Conservation (phyloP, 1,140 invertebrate genomes). For the Drosophila virilis region DNA sequence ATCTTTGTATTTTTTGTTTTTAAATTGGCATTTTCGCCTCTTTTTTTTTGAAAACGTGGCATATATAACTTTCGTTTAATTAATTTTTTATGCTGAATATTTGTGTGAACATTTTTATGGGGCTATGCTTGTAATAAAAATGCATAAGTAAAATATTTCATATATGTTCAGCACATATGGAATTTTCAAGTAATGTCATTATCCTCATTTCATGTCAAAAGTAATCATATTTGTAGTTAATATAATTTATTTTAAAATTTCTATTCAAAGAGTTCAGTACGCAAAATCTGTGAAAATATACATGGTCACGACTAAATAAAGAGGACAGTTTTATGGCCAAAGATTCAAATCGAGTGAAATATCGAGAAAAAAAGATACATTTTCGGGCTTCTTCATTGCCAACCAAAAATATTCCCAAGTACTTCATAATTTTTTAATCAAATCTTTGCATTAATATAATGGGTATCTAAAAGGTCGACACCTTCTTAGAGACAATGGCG, state of each 20-base stretch:
- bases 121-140: not conserved
- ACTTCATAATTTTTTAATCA: too few species aligned
- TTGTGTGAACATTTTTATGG: conserved; percentile 1
- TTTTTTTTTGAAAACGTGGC: conserved; percentile 3
- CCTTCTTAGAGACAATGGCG: not conserved
- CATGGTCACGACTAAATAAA: too few species aligned
- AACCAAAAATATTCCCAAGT: too few species aligned
- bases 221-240: not conserved
- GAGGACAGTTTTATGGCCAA: too few species aligned
- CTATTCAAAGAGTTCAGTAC: not conserved
- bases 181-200: conserved; percentile 2
- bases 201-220: not conserved
- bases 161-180: not conserved
- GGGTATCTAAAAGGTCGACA: not conserved
- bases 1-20: conserved; percentile 40
- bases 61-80: conserved; percentile 56
- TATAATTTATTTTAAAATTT: not conserved
- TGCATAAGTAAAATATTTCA: not conserved
- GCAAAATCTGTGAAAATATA: too few species aligned
- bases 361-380: too few species aligned
- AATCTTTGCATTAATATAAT: not conserved
- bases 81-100: conserved; percentile 39
- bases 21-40: conserved; percentile 20
- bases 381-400: too few species aligned
- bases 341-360: too few species aligned